These are phyloP conservation scores for Cebidichthys violaceus DNA, from an alignment of 2,113 vertebrate species.

Conservation along the genomic window DNA sequence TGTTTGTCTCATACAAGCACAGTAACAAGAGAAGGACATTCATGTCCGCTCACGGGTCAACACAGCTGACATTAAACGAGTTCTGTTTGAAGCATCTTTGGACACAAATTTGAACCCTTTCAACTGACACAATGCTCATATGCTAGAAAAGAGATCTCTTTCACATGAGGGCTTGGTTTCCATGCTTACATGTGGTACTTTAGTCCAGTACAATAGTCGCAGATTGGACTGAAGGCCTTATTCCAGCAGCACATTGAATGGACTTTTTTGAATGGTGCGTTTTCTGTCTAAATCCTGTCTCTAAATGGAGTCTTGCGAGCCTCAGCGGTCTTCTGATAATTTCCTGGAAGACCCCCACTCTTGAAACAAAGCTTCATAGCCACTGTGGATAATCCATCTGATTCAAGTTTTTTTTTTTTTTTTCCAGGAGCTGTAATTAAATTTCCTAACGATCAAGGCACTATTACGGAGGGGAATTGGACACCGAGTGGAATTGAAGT, in stretches of 20 bases:
- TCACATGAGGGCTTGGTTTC: constrained; percentile 18
- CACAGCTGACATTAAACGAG: constrained; percentile 3
- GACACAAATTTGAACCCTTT: background rate
- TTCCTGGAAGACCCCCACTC: constrained; percentile 47
- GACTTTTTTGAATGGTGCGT: constrained; percentile 44
- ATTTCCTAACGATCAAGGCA: constrained; percentile 69
- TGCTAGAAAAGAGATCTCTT: background rate
- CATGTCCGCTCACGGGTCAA: background rate
- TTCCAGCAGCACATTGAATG: constrained; percentile 31
- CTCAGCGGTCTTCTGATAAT: constrained; percentile 40
- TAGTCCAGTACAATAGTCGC: constrained; percentile 18
- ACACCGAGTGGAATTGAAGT: constrained; percentile 68
- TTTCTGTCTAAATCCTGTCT: constrained; percentile 37
- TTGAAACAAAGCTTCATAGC: constrained; percentile 53
- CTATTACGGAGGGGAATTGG: constrained; percentile 62
- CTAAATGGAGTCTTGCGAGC: constrained; percentile 33
- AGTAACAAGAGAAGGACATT: background rate
- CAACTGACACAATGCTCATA: constrained; percentile 1
- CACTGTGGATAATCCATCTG: constrained; percentile 75
- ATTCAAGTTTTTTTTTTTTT: constrained; percentile 66
- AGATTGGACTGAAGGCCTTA: constrained; percentile 19
- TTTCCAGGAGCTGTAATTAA: constrained; percentile 70
- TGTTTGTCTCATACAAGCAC: background rate
- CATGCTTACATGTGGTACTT: constrained; percentile 21
- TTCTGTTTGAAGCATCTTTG: background rate